Evolutionary conservation across 2,888 invertebrate genomes (phyloP).

Genomic region (Microdon myrmicae): DNA sequence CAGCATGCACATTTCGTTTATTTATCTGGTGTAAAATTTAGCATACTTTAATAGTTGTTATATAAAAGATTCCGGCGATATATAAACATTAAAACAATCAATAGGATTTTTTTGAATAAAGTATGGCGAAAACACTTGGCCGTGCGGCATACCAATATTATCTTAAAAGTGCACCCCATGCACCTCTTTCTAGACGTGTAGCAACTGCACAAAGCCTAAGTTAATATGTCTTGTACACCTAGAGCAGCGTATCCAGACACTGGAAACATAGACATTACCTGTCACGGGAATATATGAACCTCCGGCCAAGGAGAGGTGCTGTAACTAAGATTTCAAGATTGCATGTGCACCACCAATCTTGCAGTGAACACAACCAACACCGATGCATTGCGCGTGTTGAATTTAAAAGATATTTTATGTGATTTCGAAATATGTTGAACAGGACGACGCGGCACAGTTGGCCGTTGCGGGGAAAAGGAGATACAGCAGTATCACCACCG

Average conservation of each 20-base stretch:
- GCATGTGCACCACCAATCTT: constrained; percentile 34
- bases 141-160: no score
- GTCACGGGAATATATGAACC: constrained; percentile 51
- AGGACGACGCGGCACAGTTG: not conserved
- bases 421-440: constrained; percentile 45
- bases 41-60: no score
- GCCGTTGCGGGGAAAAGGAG: not conserved
- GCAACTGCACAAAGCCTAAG: constrained; percentile 14
- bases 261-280: constrained; percentile 50
- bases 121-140: no score
- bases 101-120: no score
- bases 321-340: constrained; percentile 39
- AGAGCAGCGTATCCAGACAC: constrained; percentile 27
- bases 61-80: no score
- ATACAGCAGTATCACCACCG: constrained; percentile 22
- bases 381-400: constrained; percentile 8
- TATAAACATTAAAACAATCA: no score
- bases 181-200: no score
- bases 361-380: constrained; percentile 17
- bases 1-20: no score
- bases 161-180: no score
- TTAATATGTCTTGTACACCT: constrained; percentile 45
- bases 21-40: no score
- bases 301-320: constrained; percentile 16
- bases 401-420: constrained; percentile 48